Conservation (phyloP, 2,113 vertebrate genomes). For the Merops nubicus region DNA sequence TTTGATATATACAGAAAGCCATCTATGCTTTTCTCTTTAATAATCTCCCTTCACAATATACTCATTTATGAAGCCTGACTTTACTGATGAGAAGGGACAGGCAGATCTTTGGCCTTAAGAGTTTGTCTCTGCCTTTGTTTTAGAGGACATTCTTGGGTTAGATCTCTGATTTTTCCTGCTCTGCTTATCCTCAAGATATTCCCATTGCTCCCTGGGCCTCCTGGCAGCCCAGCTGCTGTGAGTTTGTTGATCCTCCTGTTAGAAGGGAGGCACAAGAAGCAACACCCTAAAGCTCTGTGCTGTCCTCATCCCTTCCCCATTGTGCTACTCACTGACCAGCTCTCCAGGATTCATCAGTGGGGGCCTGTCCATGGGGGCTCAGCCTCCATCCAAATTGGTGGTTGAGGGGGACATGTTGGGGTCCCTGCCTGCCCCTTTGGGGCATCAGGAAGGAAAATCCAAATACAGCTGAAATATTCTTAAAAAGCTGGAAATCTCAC, state of each 20-base stretch:
- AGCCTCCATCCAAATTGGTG: fast-evolving
- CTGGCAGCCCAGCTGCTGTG: fast-evolving
- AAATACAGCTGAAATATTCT: not conserved
- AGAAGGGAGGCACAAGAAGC: not conserved
- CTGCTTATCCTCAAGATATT: not conserved
- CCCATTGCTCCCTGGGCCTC: not conserved
- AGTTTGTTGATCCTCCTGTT: not conserved
- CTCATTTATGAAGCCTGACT: slow-evolving; percentile 71
- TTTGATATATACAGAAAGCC: slow-evolving; percentile 65
- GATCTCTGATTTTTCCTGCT: slow-evolving; percentile 35
- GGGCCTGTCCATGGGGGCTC: not conserved
- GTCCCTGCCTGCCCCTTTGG: not conserved
- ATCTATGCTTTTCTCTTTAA: slow-evolving; percentile 64
- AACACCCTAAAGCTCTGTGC: fast-evolving
- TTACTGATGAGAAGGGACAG: slow-evolving; percentile 72
- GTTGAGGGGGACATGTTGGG: fast-evolving
- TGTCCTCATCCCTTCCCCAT: not conserved
- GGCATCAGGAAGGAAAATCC: not conserved
- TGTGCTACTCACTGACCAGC: too few relatives aligned
- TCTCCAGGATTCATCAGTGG: fast-evolving
- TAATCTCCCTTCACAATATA: slow-evolving; percentile 64
- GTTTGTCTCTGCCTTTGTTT: slow-evolving; percentile 47
- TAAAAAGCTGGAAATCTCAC: not conserved
- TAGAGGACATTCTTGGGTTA: slow-evolving; percentile 42
- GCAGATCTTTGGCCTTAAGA: slow-evolving; percentile 73